phyloP scores from a whole-genome alignment of 2,113 vertebrate genomes.

The Marcusenius ussheri region DNA sequence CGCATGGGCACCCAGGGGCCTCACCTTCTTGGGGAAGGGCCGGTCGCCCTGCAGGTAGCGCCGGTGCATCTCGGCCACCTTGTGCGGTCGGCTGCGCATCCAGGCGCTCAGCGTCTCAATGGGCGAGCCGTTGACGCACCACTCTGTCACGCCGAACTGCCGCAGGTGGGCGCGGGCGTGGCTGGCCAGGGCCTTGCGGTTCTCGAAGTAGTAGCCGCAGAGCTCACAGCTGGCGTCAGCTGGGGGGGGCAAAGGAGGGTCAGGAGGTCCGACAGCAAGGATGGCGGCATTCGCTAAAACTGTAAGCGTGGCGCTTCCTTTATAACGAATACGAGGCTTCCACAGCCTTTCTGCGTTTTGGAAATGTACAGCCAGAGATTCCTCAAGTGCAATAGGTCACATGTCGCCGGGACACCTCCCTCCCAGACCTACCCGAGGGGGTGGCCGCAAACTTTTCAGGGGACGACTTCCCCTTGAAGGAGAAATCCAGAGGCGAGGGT shows the following conservation, averaged over 20 bases:
- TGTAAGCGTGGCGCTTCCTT: neutral
- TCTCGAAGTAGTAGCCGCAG: conserved; percentile 92
- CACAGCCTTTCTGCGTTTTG: neutral
- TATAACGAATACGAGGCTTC: neutral
- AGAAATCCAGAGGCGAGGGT: conserved; percentile 71
- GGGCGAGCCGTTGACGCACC: conserved; percentile 95
- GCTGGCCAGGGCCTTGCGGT: conserved; percentile 89
- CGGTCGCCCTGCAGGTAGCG: conserved; percentile 83
- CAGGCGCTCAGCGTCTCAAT: conserved; percentile 95
- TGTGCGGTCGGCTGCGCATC: conserved; percentile 89
- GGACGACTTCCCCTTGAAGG: conserved; percentile 73
- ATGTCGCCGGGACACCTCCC: neutral
- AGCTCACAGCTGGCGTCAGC: conserved; percentile 86
- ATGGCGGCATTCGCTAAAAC: neutral
- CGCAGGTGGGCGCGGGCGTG: conserved; percentile 86
- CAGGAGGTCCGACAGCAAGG: neutral
- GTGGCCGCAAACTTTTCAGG: conserved; percentile 67
- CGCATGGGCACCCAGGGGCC: neutral
- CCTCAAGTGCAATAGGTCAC: neutral
- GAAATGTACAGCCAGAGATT: neutral
- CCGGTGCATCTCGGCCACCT: conserved; percentile 80
- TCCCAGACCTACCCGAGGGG: conserved; percentile 65
- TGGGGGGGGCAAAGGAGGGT: neutral
- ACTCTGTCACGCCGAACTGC: conserved; percentile 94
- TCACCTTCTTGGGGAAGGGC: conserved; percentile 79